phyloP scores from a whole-genome alignment of 2,888 invertebrate genomes.

The Incurvaria masculella region DNA sequence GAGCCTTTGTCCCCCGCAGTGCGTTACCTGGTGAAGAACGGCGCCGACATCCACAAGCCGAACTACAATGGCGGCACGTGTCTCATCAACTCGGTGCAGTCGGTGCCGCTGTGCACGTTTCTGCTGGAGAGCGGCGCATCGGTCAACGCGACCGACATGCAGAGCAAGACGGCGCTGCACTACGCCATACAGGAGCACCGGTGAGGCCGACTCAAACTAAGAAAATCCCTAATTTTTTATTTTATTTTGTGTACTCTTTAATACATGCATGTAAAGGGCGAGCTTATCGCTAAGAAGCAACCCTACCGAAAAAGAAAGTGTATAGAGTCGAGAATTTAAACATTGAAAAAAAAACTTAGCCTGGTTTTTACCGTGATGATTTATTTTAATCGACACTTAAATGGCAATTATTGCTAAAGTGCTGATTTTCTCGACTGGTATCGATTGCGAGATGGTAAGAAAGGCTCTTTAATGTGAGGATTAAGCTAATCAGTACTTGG shows the following conservation, averaged over 20 bases:
- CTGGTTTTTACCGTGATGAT: too few species aligned
- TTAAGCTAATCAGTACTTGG: too few species aligned
- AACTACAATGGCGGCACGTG: conserved; percentile 93
- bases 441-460: too few species aligned
- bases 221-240: conserved; percentile 2
- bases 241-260: background rate
- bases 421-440: too few species aligned
- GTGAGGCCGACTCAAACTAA: conserved; percentile 19
- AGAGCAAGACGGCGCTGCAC: conserved; percentile 88
- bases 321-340: too few species aligned
- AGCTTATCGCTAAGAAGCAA: too few species aligned
- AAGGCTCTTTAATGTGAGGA: too few species aligned
- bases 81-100: conserved; percentile 90
- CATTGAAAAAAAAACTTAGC: background rate
- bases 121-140: conserved; percentile 76
- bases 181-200: conserved; percentile 87
- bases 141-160: conserved; percentile 85
- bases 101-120: conserved; percentile 74
- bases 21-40: conserved; percentile 69
- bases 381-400: too few species aligned
- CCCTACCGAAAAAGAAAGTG: too few species aligned
- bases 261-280: too few species aligned
- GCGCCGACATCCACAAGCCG: conserved; percentile 79
- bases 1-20: conserved; percentile 41
- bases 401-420: too few species aligned